phyloP scores from a whole-genome alignment of 1,140 invertebrate genomes.

The Antheraea pernyi region DNA sequence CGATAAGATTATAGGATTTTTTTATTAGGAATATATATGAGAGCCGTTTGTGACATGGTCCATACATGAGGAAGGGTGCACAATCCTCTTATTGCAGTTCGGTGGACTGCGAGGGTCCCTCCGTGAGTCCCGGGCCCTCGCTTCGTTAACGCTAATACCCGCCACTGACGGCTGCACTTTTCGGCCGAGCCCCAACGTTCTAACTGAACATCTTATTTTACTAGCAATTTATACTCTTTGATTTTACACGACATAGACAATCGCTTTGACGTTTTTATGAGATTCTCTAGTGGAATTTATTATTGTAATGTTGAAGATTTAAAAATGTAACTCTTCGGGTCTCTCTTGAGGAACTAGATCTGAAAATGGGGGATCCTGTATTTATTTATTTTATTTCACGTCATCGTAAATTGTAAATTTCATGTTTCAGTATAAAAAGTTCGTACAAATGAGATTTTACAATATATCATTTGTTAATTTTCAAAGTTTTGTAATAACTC shows the following conservation, averaged over 20 bases:
- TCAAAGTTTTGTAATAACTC: no score
- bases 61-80: conserved; percentile 50
- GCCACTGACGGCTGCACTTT: conserved; percentile 69
- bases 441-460: no score
- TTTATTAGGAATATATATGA: not conserved
- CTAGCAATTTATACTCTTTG: conserved; percentile 5
- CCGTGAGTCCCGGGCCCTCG: conserved; percentile 42
- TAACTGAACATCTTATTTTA: conserved; percentile 29
- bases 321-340: no score
- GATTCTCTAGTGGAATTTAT: not conserved
- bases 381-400: no score
- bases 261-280: conserved; percentile 21
- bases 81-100: conserved; percentile 76
- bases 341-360: no score
- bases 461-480: no score
- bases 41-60: conserved; percentile 28
- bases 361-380: no score
- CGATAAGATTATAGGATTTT: no score
- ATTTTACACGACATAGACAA: conserved; percentile 25
- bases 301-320: no score
- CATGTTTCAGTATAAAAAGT: no score
- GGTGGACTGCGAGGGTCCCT: conserved; percentile 38
- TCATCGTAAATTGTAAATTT: no score
- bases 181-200: conserved; percentile 24
- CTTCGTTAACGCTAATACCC: conserved; percentile 61